These are phyloP conservation scores for Eilema caniola DNA, from an alignment of 2,888 invertebrate species.

Conservation along the genomic window DNA sequence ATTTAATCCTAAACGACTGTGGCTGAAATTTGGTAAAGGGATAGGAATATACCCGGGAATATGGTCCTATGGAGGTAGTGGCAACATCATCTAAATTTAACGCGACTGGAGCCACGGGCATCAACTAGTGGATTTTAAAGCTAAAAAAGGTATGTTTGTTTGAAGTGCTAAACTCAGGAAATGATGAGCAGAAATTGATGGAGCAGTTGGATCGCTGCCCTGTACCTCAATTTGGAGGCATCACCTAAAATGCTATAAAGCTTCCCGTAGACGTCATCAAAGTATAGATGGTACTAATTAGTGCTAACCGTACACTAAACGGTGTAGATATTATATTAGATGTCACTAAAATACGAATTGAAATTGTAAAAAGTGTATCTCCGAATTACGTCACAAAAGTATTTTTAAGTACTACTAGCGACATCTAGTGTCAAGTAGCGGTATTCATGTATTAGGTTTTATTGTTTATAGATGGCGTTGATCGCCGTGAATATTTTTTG, in stretches of 20 bases:
- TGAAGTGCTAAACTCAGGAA: too few species aligned
- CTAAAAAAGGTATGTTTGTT: too few species aligned
- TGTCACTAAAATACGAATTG: conserved; percentile 33
- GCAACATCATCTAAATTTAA: too few species aligned
- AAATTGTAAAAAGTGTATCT: conserved; percentile 31
- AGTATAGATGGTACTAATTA: conserved; percentile 41
- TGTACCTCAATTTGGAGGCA: conserved; percentile 11
- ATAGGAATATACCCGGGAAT: too few species aligned
- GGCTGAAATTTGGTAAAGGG: too few species aligned
- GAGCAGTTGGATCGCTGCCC: too few species aligned
- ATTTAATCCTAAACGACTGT: too few species aligned
- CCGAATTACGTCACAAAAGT: conserved; percentile 48
- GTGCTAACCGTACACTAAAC: conserved; percentile 37
- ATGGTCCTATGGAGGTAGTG: too few species aligned
- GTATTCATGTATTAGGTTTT: conserved; percentile 38
- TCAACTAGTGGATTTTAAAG: too few species aligned
- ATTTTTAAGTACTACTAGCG: conserved; percentile 33
- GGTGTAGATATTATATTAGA: conserved; percentile 31
- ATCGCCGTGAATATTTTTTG: conserved; percentile 35
- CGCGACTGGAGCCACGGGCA: too few species aligned
- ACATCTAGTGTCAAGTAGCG: conserved; percentile 31
- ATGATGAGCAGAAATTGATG: too few species aligned
- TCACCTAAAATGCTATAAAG: conserved; percentile 37
- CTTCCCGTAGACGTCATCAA: conserved; percentile 41
- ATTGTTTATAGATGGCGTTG: conserved; percentile 43